Evolutionary conservation across 2,113 vertebrate genomes (phyloP).

Genomic region (Nothoprocta perdicaria): DNA sequence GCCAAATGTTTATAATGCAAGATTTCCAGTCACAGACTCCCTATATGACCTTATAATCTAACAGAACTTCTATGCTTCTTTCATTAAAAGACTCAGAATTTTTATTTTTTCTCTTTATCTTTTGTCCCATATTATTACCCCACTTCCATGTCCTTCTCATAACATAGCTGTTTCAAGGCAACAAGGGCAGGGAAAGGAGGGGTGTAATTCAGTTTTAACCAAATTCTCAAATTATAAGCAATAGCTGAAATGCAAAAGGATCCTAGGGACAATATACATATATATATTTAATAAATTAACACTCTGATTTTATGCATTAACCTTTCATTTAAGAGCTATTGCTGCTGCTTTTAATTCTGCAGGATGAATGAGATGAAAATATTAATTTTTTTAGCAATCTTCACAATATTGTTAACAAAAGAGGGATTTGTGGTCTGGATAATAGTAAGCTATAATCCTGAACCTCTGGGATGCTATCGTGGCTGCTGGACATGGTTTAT

Average conservation of each 20-base stretch:
- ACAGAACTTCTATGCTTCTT: not conserved
- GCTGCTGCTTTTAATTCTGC: not conserved
- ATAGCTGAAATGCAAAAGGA: not conserved
- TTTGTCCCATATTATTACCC: not conserved
- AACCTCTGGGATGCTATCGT: not conserved
- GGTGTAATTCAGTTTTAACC: not conserved
- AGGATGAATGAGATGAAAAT: constrained; percentile 9
- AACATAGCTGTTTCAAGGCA: not conserved
- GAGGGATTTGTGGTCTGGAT: not conserved
- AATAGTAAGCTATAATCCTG: not conserved
- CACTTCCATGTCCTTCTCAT: fast-evolving
- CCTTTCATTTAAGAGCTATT: not conserved
- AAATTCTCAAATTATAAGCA: not conserved
- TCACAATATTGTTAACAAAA: not conserved
- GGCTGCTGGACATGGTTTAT: not conserved
- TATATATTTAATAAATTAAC: not conserved
- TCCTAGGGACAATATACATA: not conserved
- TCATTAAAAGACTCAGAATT: not conserved
- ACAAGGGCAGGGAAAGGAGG: not conserved
- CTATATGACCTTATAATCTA: not conserved
- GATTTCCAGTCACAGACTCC: not conserved
- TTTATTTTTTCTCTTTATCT: not conserved
- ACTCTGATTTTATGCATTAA: not conserved
- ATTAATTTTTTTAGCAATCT: not conserved
- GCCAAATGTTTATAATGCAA: not conserved